Conservation (phyloP, 2,888 invertebrate species). For the Notodonta dromedarius region DNA sequence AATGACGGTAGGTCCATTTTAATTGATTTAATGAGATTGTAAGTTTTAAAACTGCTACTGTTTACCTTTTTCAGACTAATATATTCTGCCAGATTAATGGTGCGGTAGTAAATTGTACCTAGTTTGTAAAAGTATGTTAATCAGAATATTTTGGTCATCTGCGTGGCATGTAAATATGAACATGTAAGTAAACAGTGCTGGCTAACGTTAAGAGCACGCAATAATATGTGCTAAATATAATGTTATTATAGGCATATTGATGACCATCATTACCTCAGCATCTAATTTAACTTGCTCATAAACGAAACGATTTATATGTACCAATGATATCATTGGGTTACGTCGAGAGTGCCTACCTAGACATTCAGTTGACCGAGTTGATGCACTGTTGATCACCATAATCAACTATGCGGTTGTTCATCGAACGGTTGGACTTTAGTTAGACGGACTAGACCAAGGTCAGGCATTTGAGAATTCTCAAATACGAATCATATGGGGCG, state of each 20-base stretch:
- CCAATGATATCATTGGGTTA: neutral
- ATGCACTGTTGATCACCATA: neutral
- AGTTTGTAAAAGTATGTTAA: too few relatives aligned
- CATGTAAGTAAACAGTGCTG: neutral
- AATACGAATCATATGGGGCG: slow-evolving; percentile 23
- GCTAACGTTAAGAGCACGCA: neutral
- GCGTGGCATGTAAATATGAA: too few relatives aligned
- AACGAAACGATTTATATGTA: neutral
- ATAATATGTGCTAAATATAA: neutral
- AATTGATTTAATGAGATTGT: too few relatives aligned
- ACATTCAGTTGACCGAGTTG: neutral
- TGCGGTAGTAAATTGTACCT: neutral
- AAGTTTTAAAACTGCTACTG: too few relatives aligned
- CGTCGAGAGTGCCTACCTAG: neutral
- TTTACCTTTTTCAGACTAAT: too few relatives aligned
- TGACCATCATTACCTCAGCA: neutral
- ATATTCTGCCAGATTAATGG: too few relatives aligned
- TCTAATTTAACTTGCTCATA: neutral
- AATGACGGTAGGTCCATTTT: too few relatives aligned
- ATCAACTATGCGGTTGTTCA: too few relatives aligned
- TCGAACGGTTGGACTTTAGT: neutral
- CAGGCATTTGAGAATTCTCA: slow-evolving; percentile 13
- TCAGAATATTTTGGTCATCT: too few relatives aligned
- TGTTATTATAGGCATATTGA: neutral
- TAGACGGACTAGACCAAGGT: neutral